phyloP scores from a whole-genome alignment of 2,113 vertebrate species.

The Morone saxatilis region DNA sequence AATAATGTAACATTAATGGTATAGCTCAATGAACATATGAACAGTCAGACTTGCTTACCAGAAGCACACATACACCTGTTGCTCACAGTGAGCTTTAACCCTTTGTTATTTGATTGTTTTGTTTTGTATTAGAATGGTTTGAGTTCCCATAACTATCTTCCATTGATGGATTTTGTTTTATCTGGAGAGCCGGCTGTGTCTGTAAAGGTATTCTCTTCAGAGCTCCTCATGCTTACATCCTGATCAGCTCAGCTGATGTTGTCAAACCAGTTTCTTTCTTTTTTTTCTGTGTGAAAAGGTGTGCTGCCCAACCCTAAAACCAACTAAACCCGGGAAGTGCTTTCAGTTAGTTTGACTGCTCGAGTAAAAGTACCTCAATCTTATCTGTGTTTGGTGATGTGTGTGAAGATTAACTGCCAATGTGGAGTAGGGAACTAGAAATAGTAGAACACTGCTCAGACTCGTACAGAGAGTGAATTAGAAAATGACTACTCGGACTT shows the following conservation, averaged over 20 bases:
- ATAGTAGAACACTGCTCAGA: not conserved
- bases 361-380: slow-evolving; percentile 40
- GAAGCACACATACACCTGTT: slow-evolving; percentile 1
- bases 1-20: not conserved
- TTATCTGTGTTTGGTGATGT: slow-evolving; percentile 31
- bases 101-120: not conserved
- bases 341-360: slow-evolving; percentile 41
- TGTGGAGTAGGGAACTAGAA: slow-evolving; percentile 13
- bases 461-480: not conserved
- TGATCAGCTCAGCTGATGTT: slow-evolving; percentile 50
- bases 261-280: slow-evolving; percentile 80
- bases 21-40: not conserved
- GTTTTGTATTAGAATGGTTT: not conserved
- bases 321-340: slow-evolving; percentile 62
- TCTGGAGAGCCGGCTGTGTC: not conserved
- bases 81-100: not conserved
- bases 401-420: slow-evolving; percentile 22
- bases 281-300: slow-evolving; percentile 35
- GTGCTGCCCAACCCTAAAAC: slow-evolving; percentile 72
- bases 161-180: not conserved
- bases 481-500: slow-evolving; percentile 69
- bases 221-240: not conserved
- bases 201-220: slow-evolving; percentile 18
- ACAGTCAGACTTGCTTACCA: not conserved
- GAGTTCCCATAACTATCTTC: not conserved